Base-by-base conservation (phyloP, 2,113 vertebrate genomes). In the Synchiropus splendidus region DNA sequence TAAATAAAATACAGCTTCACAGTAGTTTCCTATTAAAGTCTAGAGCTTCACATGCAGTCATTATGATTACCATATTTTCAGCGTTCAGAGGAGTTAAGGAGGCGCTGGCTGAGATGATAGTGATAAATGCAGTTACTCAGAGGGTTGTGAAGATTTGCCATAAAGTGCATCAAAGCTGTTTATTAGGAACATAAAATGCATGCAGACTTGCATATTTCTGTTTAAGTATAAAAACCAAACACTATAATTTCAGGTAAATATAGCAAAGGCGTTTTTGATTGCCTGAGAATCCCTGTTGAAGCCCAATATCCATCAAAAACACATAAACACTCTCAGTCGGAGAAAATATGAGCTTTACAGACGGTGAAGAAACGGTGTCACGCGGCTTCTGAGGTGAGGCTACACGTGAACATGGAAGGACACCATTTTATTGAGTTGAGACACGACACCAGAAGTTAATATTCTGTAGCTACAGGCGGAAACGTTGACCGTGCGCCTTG, bases 231-330 rank as follows among this genome's bases (percentile, higher is more conserved):
- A 52, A 59, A 14, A 27, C 18, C 39, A 42, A 10, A 4, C 40
- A 36, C 18, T 40, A 47, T 49, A 47, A 62, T 41, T 45, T 31
- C 40, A 39, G 57, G 47, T 48, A 51, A 65, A 63, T 36, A 27
- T 27, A 27, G 21, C 8, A 27, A 27, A 45, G 33, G 48, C 46
- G 17, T n/a, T 16, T 39, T 65, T 62, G 46, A 61, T 56, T 54
- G 57, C 32, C 38, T 50, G 16, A 32, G 48, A 64, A 45, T 39
- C 35, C 31, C 16, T 18, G 38, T 51, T 17, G 32, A 10, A 2
- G 53, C 45, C 52, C 39, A 37, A 35, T 53, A 17, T 36, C 46
- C 10, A 45, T 58, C 48, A 45, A 41, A 48, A 18, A 39, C 45
- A 45, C 32, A 38, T 6, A 30, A 6, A 32, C 12, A n/a, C 18